A percentile compares a stretch with the other conserved stretches of the same genome.
Evolutionary conservation across 2,113 vertebrate species (phyloP).

Genomic region (Ia io): DNA sequence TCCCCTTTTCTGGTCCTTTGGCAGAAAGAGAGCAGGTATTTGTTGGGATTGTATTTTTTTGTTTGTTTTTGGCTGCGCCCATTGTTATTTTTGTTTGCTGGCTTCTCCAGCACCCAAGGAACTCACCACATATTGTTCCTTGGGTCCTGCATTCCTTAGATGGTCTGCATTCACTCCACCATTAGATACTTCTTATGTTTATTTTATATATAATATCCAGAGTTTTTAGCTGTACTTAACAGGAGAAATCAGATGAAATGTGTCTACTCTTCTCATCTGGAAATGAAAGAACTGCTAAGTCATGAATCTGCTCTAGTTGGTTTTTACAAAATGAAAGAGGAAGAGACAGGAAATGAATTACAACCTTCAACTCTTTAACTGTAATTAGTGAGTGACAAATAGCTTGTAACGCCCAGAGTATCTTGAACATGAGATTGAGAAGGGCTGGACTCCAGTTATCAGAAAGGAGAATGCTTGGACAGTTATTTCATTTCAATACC

Average conservation of each 20-base stretch:
- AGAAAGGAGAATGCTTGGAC: background rate
- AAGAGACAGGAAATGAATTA: slow-evolving; percentile 38
- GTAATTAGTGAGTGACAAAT: slow-evolving; percentile 22
- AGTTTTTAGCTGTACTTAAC: background rate
- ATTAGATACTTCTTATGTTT: background rate
- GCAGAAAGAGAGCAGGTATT: background rate
- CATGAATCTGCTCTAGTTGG: background rate
- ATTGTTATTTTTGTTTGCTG: slow-evolving; percentile 11
- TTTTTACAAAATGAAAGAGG: slow-evolving; percentile 22
- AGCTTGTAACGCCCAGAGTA: background rate
- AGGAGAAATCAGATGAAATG: background rate
- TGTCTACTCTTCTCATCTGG: background rate
- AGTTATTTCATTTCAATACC: slow-evolving; percentile 2
- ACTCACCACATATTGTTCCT: background rate
- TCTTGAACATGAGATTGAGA: slow-evolving; percentile 30
- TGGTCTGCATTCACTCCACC: background rate
- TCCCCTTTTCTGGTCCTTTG: slow-evolving; percentile 12
- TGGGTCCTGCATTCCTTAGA: background rate
- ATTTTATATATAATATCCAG: background rate
- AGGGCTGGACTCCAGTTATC: background rate
- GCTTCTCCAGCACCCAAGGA: background rate
- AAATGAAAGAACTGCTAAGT: background rate
- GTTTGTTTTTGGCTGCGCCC: background rate
- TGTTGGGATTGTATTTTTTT: background rate
- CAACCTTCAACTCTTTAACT: slow-evolving; percentile 2